Evolutionary conservation across 1,140 invertebrate genomes (phyloP).

Genomic region (Drosophila teissieri): DNA sequence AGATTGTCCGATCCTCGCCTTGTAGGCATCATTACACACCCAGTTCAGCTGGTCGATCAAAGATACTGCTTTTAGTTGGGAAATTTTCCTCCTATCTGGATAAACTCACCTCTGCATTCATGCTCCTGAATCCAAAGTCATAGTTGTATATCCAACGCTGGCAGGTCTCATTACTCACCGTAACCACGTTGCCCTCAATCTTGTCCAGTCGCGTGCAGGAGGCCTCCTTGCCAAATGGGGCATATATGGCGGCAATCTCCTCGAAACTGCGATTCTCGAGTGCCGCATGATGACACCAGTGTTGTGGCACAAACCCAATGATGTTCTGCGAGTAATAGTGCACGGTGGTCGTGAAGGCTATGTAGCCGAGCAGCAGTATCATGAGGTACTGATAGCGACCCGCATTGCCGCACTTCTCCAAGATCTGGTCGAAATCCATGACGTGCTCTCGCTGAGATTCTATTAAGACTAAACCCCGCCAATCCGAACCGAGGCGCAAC

Average conservation of each 20-base stretch:
- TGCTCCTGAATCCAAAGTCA: conserved; percentile 85
- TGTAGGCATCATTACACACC: conserved; percentile 87
- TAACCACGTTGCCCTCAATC: conserved; percentile 40
- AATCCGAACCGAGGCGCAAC: conserved; percentile 4
- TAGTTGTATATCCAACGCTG: conserved; percentile 85
- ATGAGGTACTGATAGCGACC: conserved; percentile 87
- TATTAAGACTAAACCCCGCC: conserved; percentile 57
- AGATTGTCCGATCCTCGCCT: conserved; percentile 86
- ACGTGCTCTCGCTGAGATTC: conserved; percentile 62
- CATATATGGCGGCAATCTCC: conserved; percentile 64
- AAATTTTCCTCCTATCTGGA: too few relatives aligned
- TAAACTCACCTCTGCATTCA: conserved; percentile 85
- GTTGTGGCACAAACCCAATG: conserved; percentile 85
- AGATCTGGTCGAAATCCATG: conserved; percentile 86
- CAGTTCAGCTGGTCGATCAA: conserved; percentile 85
- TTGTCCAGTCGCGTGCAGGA: conserved; percentile 60
- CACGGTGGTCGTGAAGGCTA: conserved; percentile 85
- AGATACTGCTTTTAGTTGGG: background rate
- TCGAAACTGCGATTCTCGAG: conserved; percentile 61
- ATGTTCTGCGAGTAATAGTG: conserved; percentile 87
- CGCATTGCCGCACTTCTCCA: conserved; percentile 87
- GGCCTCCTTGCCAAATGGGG: conserved; percentile 52
- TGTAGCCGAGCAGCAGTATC: conserved; percentile 86
- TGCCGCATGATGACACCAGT: conserved; percentile 82
- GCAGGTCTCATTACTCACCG: conserved; percentile 65